Conservation (phyloP, 2,113 vertebrate genomes). For the Mellivora capensis region DNA sequence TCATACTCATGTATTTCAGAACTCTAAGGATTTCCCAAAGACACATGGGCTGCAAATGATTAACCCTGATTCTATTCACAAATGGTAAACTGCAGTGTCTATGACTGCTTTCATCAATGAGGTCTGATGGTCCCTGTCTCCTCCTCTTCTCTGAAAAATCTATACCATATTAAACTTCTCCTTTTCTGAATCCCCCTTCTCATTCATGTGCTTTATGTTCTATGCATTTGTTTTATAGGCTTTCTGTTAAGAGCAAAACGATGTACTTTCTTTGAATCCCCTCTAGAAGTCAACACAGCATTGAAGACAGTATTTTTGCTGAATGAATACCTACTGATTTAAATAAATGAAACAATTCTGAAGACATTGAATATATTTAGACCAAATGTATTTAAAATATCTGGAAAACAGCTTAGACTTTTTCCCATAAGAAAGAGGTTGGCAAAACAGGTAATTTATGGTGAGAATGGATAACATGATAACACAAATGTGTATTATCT, state of each 20-base stretch:
- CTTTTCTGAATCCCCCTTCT: background rate
- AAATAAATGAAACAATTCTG: constrained; percentile 4
- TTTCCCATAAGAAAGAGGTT: background rate
- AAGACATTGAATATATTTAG: background rate
- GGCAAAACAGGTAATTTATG: background rate
- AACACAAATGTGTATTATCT: background rate
- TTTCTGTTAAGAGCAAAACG: background rate
- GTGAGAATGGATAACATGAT: background rate
- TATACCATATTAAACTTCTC: background rate
- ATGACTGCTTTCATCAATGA: background rate
- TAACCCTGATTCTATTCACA: background rate
- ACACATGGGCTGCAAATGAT: background rate
- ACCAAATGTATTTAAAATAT: background rate
- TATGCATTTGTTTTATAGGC: background rate
- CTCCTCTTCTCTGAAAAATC: background rate
- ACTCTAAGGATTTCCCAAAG: background rate
- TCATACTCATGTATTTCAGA: background rate
- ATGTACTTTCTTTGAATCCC: background rate
- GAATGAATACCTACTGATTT: background rate
- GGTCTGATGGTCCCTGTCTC: background rate
- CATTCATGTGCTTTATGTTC: background rate
- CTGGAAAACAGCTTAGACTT: background rate
- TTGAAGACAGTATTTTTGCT: background rate
- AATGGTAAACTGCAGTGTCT: background rate
- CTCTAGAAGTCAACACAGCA: background rate